Percentiles rank a stretch among this genome's conserved stretches.
Evolutionary conservation across 2,888 invertebrate species (phyloP).

Genomic region (Tetrapedia diversipes): DNA sequence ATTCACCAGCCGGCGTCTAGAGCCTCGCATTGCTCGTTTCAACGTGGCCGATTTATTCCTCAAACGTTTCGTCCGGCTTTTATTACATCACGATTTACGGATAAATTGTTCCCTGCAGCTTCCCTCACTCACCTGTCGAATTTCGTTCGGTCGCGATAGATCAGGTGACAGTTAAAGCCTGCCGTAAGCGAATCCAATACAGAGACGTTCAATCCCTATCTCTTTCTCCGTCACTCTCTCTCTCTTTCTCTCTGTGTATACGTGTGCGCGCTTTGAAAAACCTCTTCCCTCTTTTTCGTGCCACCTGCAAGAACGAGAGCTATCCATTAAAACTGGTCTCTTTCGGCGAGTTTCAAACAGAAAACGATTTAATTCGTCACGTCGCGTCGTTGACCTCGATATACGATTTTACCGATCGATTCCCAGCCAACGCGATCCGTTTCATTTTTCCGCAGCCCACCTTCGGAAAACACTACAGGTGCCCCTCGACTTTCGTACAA

Average conservation of each 20-base stretch:
- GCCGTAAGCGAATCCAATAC: constrained; percentile 59
- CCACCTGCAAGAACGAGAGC: constrained; percentile 61
- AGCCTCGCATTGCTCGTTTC: not conserved
- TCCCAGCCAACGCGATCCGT: not conserved
- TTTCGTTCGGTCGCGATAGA: constrained; percentile 55
- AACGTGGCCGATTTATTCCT: constrained; percentile 20
- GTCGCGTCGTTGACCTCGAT: not conserved
- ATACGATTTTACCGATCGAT: not conserved
- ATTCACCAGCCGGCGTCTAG: not conserved
- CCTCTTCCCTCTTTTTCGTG: constrained; percentile 38
- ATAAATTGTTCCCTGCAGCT: constrained; percentile 51
- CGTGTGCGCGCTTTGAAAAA: constrained; percentile 44
- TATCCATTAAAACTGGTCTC: constrained; percentile 52
- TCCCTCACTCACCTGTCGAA: constrained; percentile 69
- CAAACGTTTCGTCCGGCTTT: constrained; percentile 33
- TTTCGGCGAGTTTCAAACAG: not conserved
- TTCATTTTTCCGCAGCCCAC: not conserved
- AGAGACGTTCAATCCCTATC: constrained; percentile 67
- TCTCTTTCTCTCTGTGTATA: too few relatives aligned
- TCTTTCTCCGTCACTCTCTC: not conserved
- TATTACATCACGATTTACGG: constrained; percentile 56
- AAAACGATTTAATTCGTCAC: constrained; percentile 21
- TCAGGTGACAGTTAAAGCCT: constrained; percentile 59
- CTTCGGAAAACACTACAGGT: not conserved
- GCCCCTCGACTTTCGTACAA: too few relatives aligned